phyloP scores from a whole-genome alignment of 2,113 vertebrate genomes.

The Oncorhynchus mykiss region DNA sequence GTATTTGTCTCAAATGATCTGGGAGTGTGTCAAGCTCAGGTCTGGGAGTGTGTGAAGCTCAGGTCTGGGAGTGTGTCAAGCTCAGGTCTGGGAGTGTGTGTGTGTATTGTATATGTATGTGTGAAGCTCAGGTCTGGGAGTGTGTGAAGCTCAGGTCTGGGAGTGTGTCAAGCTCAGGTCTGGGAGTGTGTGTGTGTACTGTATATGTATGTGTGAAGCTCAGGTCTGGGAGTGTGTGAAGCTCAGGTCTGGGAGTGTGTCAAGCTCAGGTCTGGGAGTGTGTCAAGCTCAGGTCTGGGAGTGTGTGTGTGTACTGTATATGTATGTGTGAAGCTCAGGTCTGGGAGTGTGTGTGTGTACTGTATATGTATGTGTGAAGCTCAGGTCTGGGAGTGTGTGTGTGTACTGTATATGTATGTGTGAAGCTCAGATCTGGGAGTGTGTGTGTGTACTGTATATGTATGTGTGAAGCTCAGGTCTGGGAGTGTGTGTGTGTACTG shows the following conservation, averaged over 20 bases:
- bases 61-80: slow-evolving; percentile 5
- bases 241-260: not conserved
- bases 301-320: slow-evolving; percentile 1
- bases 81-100: slow-evolving; percentile 2
- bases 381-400: not conserved
- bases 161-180: slow-evolving; percentile 9
- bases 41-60: slow-evolving; percentile 6
- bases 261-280: no score
- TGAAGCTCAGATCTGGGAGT: not conserved
- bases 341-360: not conserved
- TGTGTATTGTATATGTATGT: slow-evolving; percentile 22
- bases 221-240: slow-evolving; percentile 7
- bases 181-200: not conserved
- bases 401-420: not conserved
- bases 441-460: not conserved
- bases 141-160: not conserved
- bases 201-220: not conserved
- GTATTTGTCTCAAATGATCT: slow-evolving; percentile 55
- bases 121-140: not conserved
- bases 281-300: slow-evolving; percentile 1
- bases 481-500: not conserved
- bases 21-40: slow-evolving; percentile 11
- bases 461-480: not conserved
- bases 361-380: not conserved
- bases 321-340: no score